Base-by-base conservation (phyloP, 2,888 invertebrate species). In the Sesia apiformis region DNA sequence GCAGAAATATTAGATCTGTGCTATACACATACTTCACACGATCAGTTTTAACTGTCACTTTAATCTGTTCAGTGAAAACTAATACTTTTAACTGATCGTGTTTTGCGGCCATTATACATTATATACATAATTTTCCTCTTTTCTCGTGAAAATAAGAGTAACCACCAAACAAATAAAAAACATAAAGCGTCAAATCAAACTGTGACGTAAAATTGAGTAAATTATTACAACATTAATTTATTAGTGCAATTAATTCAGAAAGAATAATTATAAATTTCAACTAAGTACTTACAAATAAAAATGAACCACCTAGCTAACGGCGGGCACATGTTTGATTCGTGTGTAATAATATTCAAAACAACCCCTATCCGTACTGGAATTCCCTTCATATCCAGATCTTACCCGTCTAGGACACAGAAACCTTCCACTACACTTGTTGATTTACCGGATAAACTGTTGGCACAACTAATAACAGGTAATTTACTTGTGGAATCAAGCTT, bases 271-370 rank as follows among this genome's bases (percentile, higher is more conserved):
- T 23, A 50, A 7, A 50, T 8, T 50, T 42, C 7, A 42, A 42
- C 5, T 7, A 42, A 3, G 5, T 6, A 6, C 7, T 5, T 7
- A 42, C 42, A 42, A 6, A 42, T 6, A 49, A 69, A 55, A 56
- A 83, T 87, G 86, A 85, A 84, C 67, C 67, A 76, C 59, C 61
- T 84, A 41, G 74, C 81, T 23, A 70, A 67, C 57, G 85, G 81
- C 49, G 84, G 84, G 23, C 53, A 60, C 55, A 60, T 84, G 6
- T 65, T 69, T 4, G 72, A 67, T 38, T 70, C 67, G 7, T 80
- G 75, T 57, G 70, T 65, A 60, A 72, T 69, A 3, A 51, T 68
- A 42, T 85, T 78, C 57, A 83, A 67, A 61, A 74, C 81, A 4
- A 81, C 84, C 0, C 81, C 86, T 4, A 46, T 46, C 23, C 46